Evolutionary conservation across 2,888 invertebrate species (phyloP).

Genomic region (Stenotaenia linearis): DNA sequence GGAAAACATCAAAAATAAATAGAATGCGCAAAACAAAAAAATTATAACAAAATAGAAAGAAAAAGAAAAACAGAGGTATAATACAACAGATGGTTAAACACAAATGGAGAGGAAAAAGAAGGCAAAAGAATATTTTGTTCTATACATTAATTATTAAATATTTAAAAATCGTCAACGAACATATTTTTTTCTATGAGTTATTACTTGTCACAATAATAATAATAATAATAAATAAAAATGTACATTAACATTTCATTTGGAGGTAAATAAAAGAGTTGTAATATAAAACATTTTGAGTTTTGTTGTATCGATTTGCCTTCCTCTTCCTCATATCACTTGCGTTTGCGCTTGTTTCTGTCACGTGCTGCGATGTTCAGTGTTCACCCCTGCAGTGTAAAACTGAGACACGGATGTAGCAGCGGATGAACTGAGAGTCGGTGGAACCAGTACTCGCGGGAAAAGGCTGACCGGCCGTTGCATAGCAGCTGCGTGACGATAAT

Average conservation of each 20-base stretch:
- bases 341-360: background rate
- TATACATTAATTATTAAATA: too few relatives aligned
- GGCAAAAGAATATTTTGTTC: background rate
- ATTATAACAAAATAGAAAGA: background rate
- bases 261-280: background rate
- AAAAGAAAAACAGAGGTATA: background rate
- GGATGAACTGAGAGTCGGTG: constrained; percentile 2
- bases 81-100: constrained; percentile 3
- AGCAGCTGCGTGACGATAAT: constrained; percentile 39
- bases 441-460: constrained; percentile 31
- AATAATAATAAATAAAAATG: background rate
- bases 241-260: background rate
- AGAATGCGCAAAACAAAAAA: background rate
- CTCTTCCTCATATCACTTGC: background rate
- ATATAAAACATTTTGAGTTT: background rate
- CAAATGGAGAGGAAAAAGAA: background rate
- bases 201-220: background rate
- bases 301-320: background rate
- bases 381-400: background rate
- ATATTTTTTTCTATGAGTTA: background rate
- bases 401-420: background rate
- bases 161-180: too few relatives aligned
- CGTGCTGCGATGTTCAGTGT: constrained; percentile 14
- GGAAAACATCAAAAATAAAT: background rate
- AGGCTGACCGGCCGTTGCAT: constrained; percentile 34